A percentile compares a stretch with the other conserved stretches of the same genome.
Evolutionary conservation across 2,797 vertebrate genomes (phyloP).

Genomic region (Hypotaenidia okinawae): DNA sequence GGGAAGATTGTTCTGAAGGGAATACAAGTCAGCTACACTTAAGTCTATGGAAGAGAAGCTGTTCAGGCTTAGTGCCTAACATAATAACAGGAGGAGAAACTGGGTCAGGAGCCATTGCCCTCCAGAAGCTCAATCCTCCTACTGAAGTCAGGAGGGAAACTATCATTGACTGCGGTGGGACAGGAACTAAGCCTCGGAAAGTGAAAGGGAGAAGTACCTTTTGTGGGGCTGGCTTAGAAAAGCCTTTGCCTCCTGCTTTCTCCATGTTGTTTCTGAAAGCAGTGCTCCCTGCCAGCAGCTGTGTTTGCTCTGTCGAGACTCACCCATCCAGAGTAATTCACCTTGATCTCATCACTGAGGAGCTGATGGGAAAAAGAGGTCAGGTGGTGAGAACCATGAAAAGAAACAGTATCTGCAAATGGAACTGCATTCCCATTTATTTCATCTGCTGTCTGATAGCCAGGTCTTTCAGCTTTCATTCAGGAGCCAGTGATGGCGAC

Average conservation of each 20-base stretch:
- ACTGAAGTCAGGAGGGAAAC: slow-evolving; percentile 39
- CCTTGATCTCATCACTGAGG: slow-evolving; percentile 22
- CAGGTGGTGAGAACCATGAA: background rate
- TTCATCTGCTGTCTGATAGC: background rate
- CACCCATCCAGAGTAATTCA: slow-evolving; percentile 30
- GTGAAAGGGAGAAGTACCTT: background rate
- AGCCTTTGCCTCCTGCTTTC: slow-evolving; percentile 1
- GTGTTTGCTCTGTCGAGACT: slow-evolving; percentile 25
- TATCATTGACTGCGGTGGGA: slow-evolving; percentile 27
- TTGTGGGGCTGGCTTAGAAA: background rate
- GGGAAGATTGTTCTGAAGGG: slow-evolving; percentile 29
- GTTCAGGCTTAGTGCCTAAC: slow-evolving; percentile 56
- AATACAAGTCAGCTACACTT: slow-evolving; percentile 35
- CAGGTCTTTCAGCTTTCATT: background rate
- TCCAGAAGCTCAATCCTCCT: slow-evolving; percentile 45
- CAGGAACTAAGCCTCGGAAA: background rate
- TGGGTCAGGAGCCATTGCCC: slow-evolving; percentile 9
- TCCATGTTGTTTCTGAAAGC: slow-evolving; percentile 8
- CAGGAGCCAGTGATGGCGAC: fast-evolving
- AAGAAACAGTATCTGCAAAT: slow-evolving; percentile 6
- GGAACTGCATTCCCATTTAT: background rate
- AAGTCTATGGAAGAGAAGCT: slow-evolving; percentile 12
- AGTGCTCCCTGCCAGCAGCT: background rate
- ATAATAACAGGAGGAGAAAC: slow-evolving; percentile 44
- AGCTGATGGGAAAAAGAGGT: slow-evolving; percentile 27